These are phyloP conservation scores for Caiman crocodilus DNA, from an alignment of 2,797 vertebrate species.

Conservation along the genomic window DNA sequence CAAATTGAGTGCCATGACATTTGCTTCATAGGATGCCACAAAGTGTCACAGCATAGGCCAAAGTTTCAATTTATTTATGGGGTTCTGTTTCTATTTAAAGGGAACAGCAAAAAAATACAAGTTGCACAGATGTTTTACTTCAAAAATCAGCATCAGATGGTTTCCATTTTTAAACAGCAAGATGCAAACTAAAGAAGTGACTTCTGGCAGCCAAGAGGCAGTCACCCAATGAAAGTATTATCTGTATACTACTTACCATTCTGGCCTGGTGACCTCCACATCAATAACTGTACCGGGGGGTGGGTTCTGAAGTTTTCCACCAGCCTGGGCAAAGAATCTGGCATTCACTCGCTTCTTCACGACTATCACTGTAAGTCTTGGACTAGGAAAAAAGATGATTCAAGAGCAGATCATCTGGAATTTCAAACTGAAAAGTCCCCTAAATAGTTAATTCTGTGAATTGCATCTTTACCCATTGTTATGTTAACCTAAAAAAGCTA, in stretches of 20 bases:
- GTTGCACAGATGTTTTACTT: background rate
- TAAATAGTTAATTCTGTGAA: background rate
- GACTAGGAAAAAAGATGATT: conserved; percentile 77
- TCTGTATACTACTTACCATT: conserved; percentile 86
- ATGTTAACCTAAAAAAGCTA: background rate
- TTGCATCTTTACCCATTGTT: accelerated
- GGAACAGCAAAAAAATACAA: too few species aligned
- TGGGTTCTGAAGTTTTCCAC: conserved; percentile 86
- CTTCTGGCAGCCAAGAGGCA: background rate
- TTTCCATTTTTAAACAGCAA: background rate
- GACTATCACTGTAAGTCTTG: conserved; percentile 92
- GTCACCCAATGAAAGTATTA: accelerated
- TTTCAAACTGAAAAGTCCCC: background rate
- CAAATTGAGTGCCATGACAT: too few species aligned
- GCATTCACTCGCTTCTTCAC: conserved; percentile 93
- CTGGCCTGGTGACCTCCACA: conserved; percentile 91
- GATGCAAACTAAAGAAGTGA: background rate
- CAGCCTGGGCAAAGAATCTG: conserved; percentile 87
- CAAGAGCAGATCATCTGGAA: background rate
- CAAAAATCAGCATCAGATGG: accelerated
- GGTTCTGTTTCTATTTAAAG: too few species aligned
- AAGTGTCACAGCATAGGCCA: too few species aligned
- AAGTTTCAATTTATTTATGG: too few species aligned
- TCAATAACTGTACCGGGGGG: conserved; percentile 94
- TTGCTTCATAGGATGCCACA: background rate